A percentile compares a stretch with the other conserved stretches of the same genome.
Evolutionary conservation across 2,797 vertebrate genomes (phyloP).

Genomic region (Microctenopoma stevenorrisi): DNA sequence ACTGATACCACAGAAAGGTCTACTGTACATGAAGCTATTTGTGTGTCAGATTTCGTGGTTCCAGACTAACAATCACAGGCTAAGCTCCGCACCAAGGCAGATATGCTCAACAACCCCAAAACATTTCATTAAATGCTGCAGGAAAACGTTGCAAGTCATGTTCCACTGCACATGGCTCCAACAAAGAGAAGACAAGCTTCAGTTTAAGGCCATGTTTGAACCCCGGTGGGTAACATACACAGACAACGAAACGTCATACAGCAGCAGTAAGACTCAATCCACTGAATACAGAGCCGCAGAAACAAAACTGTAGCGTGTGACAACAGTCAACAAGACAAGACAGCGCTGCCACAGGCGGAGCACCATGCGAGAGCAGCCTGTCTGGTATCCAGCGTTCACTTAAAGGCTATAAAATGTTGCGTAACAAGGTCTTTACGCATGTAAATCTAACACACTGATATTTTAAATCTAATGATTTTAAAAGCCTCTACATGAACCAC

Average conservation of each 20-base stretch:
- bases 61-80: conserved; percentile 11
- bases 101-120: conserved; percentile 4
- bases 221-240: background rate
- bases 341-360: conserved; percentile 11
- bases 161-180: background rate
- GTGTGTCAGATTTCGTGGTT: conserved; percentile 11
- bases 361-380: conserved; percentile 17
- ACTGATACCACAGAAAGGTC: conserved; percentile 4
- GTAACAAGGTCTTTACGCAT: background rate
- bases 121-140: conserved; percentile 21
- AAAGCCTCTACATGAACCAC: background rate
- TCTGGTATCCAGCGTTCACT: conserved; percentile 1
- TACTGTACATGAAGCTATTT: background rate
- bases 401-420: conserved; percentile 3
- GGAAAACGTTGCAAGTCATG: conserved; percentile 6
- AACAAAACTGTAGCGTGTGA: conserved; percentile 19
- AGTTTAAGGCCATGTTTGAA: background rate
- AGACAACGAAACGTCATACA: background rate
- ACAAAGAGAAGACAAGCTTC: background rate
- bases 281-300: conserved; percentile 6
- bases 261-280: background rate
- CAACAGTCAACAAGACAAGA: conserved; percentile 20
- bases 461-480: too few relatives aligned
- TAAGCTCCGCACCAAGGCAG: conserved; percentile 18
- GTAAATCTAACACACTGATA: background rate